These are phyloP conservation scores for Archips crataeganus DNA, from an alignment of 2,888 invertebrate species.

Conservation along the genomic window DNA sequence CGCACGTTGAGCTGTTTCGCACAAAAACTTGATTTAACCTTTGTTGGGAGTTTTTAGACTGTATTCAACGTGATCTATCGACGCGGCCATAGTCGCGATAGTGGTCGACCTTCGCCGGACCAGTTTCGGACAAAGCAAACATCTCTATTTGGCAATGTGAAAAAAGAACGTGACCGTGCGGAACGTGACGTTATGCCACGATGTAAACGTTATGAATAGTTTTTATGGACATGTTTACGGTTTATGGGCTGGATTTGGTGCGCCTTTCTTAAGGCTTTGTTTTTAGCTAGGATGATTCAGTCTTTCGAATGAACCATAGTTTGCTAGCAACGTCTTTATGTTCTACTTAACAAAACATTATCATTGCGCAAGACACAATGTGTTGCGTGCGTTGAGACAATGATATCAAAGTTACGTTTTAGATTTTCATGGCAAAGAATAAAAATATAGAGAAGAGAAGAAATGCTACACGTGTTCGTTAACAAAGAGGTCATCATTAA, in stretches of 20 bases:
- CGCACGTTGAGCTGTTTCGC: slow-evolving; percentile 25
- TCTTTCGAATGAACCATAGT: neutral
- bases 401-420: neutral
- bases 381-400: neutral
- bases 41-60: slow-evolving; percentile 29
- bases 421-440: neutral
- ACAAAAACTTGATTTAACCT: slow-evolving; percentile 35
- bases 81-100: slow-evolving; percentile 43
- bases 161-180: slow-evolving; percentile 58
- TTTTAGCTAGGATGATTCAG: slow-evolving; percentile 21
- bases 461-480: neutral
- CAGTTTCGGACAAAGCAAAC: slow-evolving; percentile 68
- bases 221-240: slow-evolving; percentile 46
- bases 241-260: slow-evolving; percentile 43
- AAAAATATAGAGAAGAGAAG: neutral
- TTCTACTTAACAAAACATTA: neutral
- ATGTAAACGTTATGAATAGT: slow-evolving; percentile 41
- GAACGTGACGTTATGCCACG: slow-evolving; percentile 46
- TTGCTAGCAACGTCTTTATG: neutral
- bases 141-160: slow-evolving; percentile 66
- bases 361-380: neutral
- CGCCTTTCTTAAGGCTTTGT: slow-evolving; percentile 38
- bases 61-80: slow-evolving; percentile 35
- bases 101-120: slow-evolving; percentile 69
- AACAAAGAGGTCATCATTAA: slow-evolving; percentile 9